These are phyloP conservation scores for Camelus dromedarius DNA, from an alignment of 2,113 vertebrate species.

Conservation along the genomic window DNA sequence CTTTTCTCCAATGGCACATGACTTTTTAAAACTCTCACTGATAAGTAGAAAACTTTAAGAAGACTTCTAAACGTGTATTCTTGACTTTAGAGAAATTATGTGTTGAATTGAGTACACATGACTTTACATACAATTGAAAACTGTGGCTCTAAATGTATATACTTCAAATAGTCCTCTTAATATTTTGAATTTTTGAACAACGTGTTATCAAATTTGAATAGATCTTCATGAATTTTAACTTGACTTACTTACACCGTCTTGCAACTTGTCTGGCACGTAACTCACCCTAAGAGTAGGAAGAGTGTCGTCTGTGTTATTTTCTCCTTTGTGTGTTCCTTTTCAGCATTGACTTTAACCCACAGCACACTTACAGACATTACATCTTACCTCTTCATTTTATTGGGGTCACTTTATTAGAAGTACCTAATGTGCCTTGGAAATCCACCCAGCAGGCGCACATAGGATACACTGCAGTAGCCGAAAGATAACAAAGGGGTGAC, in stretches of 20 bases:
- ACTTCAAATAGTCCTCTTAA: not conserved
- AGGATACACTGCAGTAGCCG: not conserved
- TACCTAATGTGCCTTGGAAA: not conserved
- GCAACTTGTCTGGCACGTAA: not conserved
- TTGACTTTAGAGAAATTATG: not conserved
- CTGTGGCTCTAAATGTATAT: not conserved
- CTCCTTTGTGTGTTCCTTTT: not conserved
- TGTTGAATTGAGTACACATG: not conserved
- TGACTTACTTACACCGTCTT: not conserved
- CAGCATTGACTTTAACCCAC: not conserved
- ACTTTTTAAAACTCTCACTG: not conserved
- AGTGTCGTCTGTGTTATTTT: not conserved
- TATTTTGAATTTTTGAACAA: not conserved
- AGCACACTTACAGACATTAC: not conserved
- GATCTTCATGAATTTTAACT: not conserved
- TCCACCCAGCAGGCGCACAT: not conserved
- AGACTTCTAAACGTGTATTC: not conserved
- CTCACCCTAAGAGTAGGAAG: not conserved
- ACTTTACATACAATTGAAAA: constrained; percentile 2
- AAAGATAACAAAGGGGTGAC: not conserved
- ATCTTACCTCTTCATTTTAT: not conserved
- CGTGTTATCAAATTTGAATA: not conserved
- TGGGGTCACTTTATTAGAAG: not conserved
- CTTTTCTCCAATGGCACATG: not conserved
- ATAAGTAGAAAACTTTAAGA: not conserved